Percentiles rank a stretch among this genome's conserved stretches.
Evolutionary conservation across 2,888 invertebrate genomes (phyloP).

Genomic region (Cephus sareptanus): DNA sequence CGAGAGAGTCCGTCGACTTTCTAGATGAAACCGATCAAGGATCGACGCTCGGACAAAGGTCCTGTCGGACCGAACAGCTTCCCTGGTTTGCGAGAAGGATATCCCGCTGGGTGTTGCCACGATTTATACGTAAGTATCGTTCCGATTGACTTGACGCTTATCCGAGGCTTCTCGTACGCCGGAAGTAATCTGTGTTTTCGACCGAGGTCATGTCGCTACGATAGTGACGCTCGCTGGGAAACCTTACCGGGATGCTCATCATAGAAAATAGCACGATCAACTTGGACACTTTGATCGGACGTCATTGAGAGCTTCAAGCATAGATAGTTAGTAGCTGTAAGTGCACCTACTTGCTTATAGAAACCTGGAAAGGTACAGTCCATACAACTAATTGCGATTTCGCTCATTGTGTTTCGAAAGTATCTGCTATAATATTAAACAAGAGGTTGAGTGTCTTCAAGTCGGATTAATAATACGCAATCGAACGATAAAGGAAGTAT

Average conservation of each 20-base stretch:
- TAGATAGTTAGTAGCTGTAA: background rate
- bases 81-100: background rate
- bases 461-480: background rate
- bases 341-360: background rate
- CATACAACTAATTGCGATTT: background rate
- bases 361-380: background rate
- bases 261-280: background rate
- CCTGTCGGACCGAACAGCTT: background rate
- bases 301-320: background rate
- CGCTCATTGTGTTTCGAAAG: background rate
- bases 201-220: background rate
- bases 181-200: slow-evolving; percentile 6
- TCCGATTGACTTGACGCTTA: slow-evolving; percentile 1
- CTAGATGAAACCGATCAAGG: background rate
- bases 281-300: background rate
- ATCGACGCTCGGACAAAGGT: background rate
- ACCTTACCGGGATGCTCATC: background rate
- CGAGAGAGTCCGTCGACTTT: background rate
- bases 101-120: slow-evolving; percentile 2
- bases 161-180: slow-evolving; percentile 1
- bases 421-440: background rate
- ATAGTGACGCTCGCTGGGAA: background rate
- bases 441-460: background rate
- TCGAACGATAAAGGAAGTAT: background rate
- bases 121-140: slow-evolving; percentile 3